A percentile compares a stretch with the other conserved stretches of the same genome.
Evolutionary conservation across 2,888 invertebrate genomes (phyloP).

Genomic region (Drosophila neutralis): DNA sequence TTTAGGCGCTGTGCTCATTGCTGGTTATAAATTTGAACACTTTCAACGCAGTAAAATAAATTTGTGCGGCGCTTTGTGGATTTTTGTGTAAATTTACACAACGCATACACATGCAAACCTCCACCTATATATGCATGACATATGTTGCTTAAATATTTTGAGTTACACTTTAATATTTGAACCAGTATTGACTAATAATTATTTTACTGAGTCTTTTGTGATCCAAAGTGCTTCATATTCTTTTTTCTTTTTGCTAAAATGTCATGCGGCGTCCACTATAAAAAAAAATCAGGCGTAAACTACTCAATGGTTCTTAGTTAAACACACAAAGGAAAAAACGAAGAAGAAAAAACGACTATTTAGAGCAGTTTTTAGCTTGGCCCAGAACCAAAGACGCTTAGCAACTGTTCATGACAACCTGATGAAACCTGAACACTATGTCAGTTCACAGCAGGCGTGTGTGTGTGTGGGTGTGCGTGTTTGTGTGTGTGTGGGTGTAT

Average conservation of each 20-base stretch:
- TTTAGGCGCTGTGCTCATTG: constrained; percentile 63
- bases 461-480: background rate
- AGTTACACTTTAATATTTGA: background rate
- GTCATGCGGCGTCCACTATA: constrained; percentile 20
- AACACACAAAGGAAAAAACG: constrained; percentile 20
- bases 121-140: constrained; percentile 36
- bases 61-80: constrained; percentile 53
- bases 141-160: constrained; percentile 52
- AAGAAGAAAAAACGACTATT: constrained; percentile 5
- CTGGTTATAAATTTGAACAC: constrained; percentile 76
- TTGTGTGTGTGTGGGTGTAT: constrained; percentile 7
- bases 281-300: constrained; percentile 2
- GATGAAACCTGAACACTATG: constrained; percentile 37
- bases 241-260: background rate
- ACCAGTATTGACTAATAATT: background rate
- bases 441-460: constrained; percentile 10
- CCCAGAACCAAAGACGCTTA: constrained; percentile 23
- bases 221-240: background rate
- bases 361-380: constrained; percentile 47
- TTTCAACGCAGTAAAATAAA: constrained; percentile 71
- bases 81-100: constrained; percentile 62
- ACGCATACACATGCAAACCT: constrained; percentile 17
- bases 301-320: constrained; percentile 52
- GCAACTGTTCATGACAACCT: constrained; percentile 24
- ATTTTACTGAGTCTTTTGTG: background rate